These are phyloP conservation scores for Ctenosaura bakeri DNA, from an alignment of 2,797 vertebrate genomes.

Conservation along the genomic window DNA sequence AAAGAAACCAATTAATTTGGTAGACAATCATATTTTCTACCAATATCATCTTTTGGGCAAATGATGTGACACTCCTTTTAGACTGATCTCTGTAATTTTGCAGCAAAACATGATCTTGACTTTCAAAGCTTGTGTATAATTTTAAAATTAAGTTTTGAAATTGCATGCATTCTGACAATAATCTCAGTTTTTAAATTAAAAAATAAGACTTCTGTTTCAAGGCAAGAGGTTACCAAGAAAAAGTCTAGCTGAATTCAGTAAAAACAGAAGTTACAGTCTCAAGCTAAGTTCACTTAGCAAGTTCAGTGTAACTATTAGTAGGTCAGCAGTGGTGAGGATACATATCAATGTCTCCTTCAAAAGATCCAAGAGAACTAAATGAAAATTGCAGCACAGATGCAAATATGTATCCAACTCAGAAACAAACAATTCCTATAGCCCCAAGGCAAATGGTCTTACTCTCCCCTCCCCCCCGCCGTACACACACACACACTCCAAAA, in stretches of 20 bases:
- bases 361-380: not conserved
- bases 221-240: not conserved
- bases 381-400: not conserved
- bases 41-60: not conserved
- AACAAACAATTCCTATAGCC: too few relatives aligned
- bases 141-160: not conserved
- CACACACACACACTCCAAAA: not conserved
- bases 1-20: not conserved
- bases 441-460: too few relatives aligned
- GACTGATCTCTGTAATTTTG: not conserved
- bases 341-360: not conserved
- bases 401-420: not conserved
- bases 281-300: not conserved
- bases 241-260: not conserved
- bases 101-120: not conserved
- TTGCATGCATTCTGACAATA: not conserved
- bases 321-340: not conserved
- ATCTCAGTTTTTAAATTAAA: not conserved
- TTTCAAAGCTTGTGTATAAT: not conserved
- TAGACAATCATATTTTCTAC: not conserved
- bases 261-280: not conserved
- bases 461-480: too few relatives aligned
- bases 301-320: not conserved
- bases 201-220: not conserved
- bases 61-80: not conserved